Percentiles rank a stretch among this genome's conserved stretches.
Evolutionary conservation across 1,140 invertebrate species (phyloP).

Genomic region (Sycophila sp.): DNA sequence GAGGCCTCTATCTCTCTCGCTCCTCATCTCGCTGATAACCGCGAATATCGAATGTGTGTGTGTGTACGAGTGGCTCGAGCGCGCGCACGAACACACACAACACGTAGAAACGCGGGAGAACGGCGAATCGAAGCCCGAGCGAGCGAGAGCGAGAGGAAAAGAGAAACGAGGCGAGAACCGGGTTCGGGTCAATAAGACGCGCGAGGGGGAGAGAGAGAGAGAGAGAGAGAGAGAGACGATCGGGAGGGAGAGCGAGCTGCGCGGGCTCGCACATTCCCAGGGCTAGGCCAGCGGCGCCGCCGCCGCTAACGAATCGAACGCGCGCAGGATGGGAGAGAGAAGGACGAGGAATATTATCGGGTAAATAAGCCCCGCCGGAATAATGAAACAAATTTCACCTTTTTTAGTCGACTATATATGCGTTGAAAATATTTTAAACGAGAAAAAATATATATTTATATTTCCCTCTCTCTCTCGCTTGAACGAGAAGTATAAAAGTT

Average conservation of each 20-base stretch:
- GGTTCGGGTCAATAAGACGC: slow-evolving; percentile 68
- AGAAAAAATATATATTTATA: no score
- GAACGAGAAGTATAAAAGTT: no score
- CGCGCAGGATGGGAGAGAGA: slow-evolving; percentile 26
- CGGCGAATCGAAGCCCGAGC: slow-evolving; percentile 55
- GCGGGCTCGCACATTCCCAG: slow-evolving; percentile 62
- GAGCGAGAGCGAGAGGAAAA: slow-evolving; percentile 50
- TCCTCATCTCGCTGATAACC: slow-evolving; percentile 40
- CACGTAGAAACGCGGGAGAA: slow-evolving; percentile 43
- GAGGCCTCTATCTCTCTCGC: slow-evolving; percentile 8
- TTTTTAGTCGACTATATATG: no score
- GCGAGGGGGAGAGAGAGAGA: slow-evolving; percentile 51
- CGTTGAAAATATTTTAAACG: no score
- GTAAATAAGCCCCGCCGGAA: slow-evolving; percentile 39
- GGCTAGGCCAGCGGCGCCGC: slow-evolving; percentile 47
- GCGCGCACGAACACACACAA: neutral
- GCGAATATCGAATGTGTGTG: slow-evolving; percentile 14
- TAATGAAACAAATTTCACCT: slow-evolving; percentile 37
- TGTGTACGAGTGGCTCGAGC: no score
- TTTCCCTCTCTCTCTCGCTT: no score
- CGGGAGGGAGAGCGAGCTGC: slow-evolving; percentile 36
- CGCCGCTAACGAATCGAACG: slow-evolving; percentile 54
- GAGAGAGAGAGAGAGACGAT: slow-evolving; percentile 35
- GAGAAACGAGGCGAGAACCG: slow-evolving; percentile 60
- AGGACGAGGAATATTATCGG: slow-evolving; percentile 40